These are phyloP conservation scores for Caranx melampygus DNA, from an alignment of 2,113 vertebrate species.

Conservation along the genomic window DNA sequence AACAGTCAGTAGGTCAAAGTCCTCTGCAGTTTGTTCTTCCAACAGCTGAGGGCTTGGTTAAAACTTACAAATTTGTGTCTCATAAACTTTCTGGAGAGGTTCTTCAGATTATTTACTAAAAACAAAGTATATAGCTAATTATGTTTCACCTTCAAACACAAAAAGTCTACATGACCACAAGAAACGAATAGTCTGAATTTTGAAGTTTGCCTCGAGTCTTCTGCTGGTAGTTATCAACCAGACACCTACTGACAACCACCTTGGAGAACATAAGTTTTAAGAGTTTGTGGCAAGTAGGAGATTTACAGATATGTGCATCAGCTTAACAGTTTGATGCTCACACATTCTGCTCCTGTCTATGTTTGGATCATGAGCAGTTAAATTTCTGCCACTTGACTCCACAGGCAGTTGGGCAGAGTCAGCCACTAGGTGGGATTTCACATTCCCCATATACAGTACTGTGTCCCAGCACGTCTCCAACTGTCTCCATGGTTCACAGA, in stretches of 20 bases:
- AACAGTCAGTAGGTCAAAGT: slow-evolving; percentile 22
- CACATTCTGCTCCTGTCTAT: slow-evolving; percentile 59
- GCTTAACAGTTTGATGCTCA: slow-evolving; percentile 32
- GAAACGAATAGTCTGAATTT: background rate
- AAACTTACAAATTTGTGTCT: background rate
- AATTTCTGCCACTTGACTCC: slow-evolving; percentile 64
- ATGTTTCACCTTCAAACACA: background rate
- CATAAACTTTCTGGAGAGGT: background rate
- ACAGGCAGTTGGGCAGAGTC: slow-evolving; percentile 59
- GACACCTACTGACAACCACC: background rate
- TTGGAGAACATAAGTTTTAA: slow-evolving; percentile 7
- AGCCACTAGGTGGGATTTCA: slow-evolving; percentile 76
- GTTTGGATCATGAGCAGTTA: slow-evolving; percentile 68
- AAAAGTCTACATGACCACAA: background rate
- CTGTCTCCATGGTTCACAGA: slow-evolving; percentile 53
- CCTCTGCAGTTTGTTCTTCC: background rate
- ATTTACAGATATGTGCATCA: slow-evolving; percentile 32
- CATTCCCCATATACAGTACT: slow-evolving; percentile 77
- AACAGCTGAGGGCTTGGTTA: background rate
- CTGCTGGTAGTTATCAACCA: background rate
- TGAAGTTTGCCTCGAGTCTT: background rate
- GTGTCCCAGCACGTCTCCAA: slow-evolving; percentile 62
- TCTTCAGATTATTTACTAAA: background rate
- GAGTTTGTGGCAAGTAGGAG: slow-evolving; percentile 7
- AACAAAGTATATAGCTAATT: background rate